phyloP scores from a whole-genome alignment of 2,797 vertebrate genomes.

The Crocidura indochinensis region DNA sequence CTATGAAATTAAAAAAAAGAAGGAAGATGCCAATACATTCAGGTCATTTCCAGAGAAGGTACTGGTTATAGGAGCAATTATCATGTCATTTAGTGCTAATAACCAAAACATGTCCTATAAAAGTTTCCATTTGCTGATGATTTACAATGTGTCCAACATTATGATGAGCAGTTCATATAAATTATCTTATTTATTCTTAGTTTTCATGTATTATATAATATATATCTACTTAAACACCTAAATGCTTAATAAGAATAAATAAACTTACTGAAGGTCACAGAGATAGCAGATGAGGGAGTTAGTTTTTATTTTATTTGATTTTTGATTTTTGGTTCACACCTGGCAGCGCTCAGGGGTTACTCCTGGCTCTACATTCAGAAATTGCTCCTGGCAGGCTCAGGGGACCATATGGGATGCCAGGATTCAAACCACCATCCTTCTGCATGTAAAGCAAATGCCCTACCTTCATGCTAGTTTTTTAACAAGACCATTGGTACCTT shows the following conservation, averaged over 20 bases:
- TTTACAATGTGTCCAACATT: neutral
- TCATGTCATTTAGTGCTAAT: neutral
- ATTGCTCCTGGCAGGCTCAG: too few species aligned
- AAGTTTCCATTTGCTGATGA: neutral
- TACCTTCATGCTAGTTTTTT: neutral
- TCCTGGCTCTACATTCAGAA: too few species aligned
- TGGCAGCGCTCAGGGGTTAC: too few species aligned
- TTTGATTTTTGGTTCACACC: neutral
- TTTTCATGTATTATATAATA: neutral
- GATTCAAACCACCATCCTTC: too few species aligned
- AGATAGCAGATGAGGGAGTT: neutral
- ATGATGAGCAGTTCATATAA: neutral
- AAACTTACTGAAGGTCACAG: slow-evolving; percentile 13
- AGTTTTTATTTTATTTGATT: slow-evolving; percentile 12
- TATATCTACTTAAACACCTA: too few species aligned
- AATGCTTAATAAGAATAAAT: neutral
- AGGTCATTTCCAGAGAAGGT: neutral
- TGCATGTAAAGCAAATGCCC: too few species aligned
- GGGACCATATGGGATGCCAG: too few species aligned
- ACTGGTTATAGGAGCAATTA: neutral
- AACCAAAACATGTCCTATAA: too few species aligned
- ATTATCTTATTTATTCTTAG: neutral
- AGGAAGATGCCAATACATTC: neutral
- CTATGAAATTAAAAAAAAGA: too few species aligned
- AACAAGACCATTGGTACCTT: neutral